Base-by-base conservation (phyloP, 1,140 invertebrate species). In the Panulirus ornatus region DNA sequence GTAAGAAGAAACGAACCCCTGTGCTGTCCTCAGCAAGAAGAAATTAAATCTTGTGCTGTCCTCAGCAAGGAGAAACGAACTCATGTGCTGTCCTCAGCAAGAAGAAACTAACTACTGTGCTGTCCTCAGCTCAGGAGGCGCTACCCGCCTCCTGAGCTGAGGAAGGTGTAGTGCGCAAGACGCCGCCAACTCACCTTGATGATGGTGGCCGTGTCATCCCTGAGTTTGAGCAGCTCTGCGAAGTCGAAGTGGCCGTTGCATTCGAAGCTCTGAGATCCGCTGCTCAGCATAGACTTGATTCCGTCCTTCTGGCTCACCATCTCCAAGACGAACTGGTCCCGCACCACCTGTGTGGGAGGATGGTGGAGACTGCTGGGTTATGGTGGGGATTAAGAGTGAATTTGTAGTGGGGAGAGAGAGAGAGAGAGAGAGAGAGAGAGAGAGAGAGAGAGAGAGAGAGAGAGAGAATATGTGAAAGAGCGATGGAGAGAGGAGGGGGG, bases 201-300 rank as follows among this genome's bases (percentile, higher is more conserved):
- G 11, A 91, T 91, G 34, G 90, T 91, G 5, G 90, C 90, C 0
- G 83, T 91, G 30, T 91, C 90, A 22, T 91, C 90, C 51, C 84
- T 81, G 3, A 91, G 54, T 40, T 86, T 86, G 0, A 86, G 58
- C 40, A 91, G 66, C 75, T 91, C 90, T 0, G 84, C 22, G 44
- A 91, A 91, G 66, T 91, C 90, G 36, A 91, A 91, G 63, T 91
- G 83, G 2, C 90, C 90, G 19, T 86, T 91, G 11, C 90, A 91
- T 78, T 91, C 90, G 76, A 91, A 91, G 76, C 47, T 91, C 66
- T 91, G 90, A 22, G 90, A 91, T 2, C 84, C 84, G 76, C 83
- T 86, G 19, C 84, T 71, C 27, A 91, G 42, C 75, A 85, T 85
- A 8, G 90, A 91, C 66, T 91, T 91, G 27, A 91, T 34, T 6